A percentile compares a stretch with the other conserved stretches of the same genome.
Conservation (phyloP, 2,888 invertebrate genomes). For the Vanessa cardui region DNA sequence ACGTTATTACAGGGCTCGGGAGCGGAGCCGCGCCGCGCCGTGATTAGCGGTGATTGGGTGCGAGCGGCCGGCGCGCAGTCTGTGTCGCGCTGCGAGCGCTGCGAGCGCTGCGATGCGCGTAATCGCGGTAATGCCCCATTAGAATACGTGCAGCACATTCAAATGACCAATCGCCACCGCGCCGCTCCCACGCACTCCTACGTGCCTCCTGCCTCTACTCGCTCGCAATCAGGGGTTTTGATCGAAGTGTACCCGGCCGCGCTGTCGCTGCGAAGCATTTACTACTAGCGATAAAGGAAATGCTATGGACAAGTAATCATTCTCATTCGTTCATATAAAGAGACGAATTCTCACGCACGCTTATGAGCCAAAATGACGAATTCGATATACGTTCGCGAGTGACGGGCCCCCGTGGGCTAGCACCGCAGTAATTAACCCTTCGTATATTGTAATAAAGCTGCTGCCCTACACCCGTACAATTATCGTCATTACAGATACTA, state of each 20-base stretch:
- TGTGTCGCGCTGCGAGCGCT: constrained; percentile 24
- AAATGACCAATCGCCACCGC: constrained; percentile 38
- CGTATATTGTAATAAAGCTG: not conserved
- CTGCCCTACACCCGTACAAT: constrained; percentile 29
- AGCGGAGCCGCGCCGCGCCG: constrained; percentile 35
- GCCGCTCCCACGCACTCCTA: constrained; percentile 38
- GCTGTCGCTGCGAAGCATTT: not conserved
- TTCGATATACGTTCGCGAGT: too few species aligned
- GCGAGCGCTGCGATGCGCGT: constrained; percentile 12
- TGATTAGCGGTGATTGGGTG: constrained; percentile 45
- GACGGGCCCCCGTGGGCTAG: too few species aligned
- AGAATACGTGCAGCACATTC: constrained; percentile 47
- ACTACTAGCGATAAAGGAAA: too few species aligned
- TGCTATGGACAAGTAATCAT: too few species aligned
- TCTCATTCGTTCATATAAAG: too few species aligned
- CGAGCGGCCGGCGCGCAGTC: constrained; percentile 37
- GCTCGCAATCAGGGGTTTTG: not conserved
- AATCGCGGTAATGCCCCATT: constrained; percentile 41
- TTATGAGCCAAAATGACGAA: too few species aligned
- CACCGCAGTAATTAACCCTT: not conserved
- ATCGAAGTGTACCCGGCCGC: not conserved
- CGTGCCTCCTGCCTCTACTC: constrained; percentile 18
- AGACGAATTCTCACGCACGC: too few species aligned
- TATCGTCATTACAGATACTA: constrained; percentile 26
- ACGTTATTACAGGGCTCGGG: constrained; percentile 41